These are phyloP conservation scores for Poeciliopsis presidionis DNA, from an alignment of 2,797 vertebrate species.

Conservation along the genomic window DNA sequence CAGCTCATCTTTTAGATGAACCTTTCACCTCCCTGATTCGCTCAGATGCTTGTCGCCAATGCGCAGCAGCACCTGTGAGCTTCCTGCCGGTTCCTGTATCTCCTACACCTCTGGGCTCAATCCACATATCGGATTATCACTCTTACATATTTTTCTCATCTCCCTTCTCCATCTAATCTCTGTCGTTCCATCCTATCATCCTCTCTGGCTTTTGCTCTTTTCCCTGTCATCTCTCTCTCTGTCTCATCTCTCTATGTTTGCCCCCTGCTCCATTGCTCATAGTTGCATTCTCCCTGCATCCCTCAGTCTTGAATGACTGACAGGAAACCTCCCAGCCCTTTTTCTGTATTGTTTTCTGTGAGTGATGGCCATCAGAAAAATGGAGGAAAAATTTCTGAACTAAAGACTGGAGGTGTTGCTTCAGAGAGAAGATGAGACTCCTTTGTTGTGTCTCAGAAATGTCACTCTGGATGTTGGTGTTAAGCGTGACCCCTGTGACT, in stretches of 20 bases:
- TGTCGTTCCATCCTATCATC: background rate
- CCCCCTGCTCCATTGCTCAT: constrained; percentile 13
- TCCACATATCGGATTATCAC: constrained; percentile 35
- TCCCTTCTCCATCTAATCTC: background rate
- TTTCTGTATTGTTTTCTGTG: constrained; percentile 20
- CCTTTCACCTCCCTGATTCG: constrained; percentile 28
- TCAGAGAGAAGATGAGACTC: constrained; percentile 7
- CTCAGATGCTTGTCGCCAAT: constrained; percentile 4
- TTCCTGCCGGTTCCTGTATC: constrained; percentile 10
- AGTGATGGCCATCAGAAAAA: constrained; percentile 47
- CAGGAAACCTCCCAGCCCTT: constrained; percentile 56
- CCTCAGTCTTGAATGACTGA: constrained; percentile 50
- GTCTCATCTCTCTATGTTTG: background rate
- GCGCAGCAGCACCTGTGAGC: constrained; percentile 16
- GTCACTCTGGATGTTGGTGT: constrained; percentile 42
- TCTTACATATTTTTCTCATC: constrained; percentile 19
- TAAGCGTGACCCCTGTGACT: constrained; percentile 13
- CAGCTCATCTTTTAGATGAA: constrained; percentile 32
- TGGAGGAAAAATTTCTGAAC: constrained; percentile 8
- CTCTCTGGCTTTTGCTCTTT: constrained; percentile 1
- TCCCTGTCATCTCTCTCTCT: constrained; percentile 4
- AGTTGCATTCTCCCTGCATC: constrained; percentile 13
- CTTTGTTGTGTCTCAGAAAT: constrained; percentile 40
- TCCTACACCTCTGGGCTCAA: constrained; percentile 19
- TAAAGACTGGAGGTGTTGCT: constrained; percentile 22